These are phyloP conservation scores for Aurelia sp. DNA, from an alignment of 30 jellyfish, hydroid and myxozoan genomes.

Conservation along the genomic window DNA sequence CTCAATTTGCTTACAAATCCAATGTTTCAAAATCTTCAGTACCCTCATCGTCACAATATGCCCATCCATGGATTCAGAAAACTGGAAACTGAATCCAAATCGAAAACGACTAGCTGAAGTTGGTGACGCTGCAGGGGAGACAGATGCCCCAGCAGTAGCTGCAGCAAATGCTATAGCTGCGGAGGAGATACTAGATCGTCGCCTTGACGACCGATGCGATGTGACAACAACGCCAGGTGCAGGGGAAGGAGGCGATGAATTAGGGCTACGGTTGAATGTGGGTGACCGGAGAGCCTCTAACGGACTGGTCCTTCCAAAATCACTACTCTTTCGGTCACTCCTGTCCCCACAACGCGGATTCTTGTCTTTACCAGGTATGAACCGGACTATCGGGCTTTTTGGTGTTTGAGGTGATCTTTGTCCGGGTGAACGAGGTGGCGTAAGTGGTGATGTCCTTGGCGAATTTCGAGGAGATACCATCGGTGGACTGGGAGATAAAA, in stretches of 20 bases:
- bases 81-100: slow-evolving; percentile 76
- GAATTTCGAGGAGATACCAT: slow-evolving; percentile 43
- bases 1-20: slow-evolving; percentile 87
- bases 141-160: slow-evolving; percentile 94
- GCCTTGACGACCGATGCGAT: slow-evolving; percentile 74
- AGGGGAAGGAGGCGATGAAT: slow-evolving; percentile 85
- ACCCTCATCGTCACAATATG: slow-evolving; percentile 87
- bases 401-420: slow-evolving; percentile 70
- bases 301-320: slow-evolving; percentile 68
- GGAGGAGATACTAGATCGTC: slow-evolving; percentile 78
- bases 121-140: slow-evolving; percentile 92
- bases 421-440: slow-evolving; percentile 69
- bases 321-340: slow-evolving; percentile 30
- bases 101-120: slow-evolving; percentile 68
- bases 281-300: slow-evolving; percentile 72
- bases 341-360: not conserved
- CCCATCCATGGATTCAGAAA: slow-evolving; percentile 74
- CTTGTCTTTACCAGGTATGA: slow-evolving; percentile 37
- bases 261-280: slow-evolving; percentile 56
- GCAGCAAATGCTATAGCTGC: slow-evolving; percentile 93
- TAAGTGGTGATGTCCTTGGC: slow-evolving; percentile 66
- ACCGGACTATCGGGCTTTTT: slow-evolving; percentile 59
- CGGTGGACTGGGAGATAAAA: slow-evolving; percentile 75
- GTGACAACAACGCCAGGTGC: slow-evolving; percentile 91
- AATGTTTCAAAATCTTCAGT: slow-evolving; percentile 76